These are phyloP conservation scores for Toxotes chatareus DNA, from an alignment of 2,113 vertebrate species.

Conservation along the genomic window DNA sequence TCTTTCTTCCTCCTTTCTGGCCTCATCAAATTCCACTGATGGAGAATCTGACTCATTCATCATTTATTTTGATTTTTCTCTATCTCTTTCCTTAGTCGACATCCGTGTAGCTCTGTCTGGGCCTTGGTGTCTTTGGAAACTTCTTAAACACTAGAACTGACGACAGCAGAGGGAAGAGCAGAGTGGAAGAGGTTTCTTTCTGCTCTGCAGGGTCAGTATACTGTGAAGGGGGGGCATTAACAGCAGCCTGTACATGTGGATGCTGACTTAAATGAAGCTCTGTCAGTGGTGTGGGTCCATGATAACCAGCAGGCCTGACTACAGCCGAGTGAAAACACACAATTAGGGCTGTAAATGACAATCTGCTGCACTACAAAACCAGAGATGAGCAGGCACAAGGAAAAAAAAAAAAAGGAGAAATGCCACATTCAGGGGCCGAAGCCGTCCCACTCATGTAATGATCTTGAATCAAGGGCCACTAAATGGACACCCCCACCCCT, in stretches of 20 bases:
- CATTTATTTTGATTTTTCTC: too few species aligned
- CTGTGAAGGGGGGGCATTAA: too few species aligned
- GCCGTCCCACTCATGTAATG: constrained; percentile 42
- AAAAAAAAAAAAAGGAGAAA: not conserved
- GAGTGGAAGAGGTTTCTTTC: not conserved
- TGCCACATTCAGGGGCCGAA: constrained; percentile 1
- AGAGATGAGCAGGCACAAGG: constrained; percentile 26
- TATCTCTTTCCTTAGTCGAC: too few species aligned
- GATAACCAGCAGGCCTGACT: constrained; percentile 14
- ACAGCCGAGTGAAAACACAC: not conserved
- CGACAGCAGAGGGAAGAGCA: not conserved
- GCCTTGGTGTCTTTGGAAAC: too few species aligned
- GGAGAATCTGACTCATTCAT: too few species aligned
- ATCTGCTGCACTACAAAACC: constrained; percentile 51
- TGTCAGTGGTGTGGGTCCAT: not conserved
- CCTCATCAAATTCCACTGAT: too few species aligned
- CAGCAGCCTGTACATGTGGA: not conserved
- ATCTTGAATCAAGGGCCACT: constrained; percentile 58
- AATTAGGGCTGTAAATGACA: constrained; percentile 44
- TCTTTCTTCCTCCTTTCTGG: too few species aligned
- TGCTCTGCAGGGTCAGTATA: too few species aligned
- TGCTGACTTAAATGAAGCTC: constrained; percentile 1
- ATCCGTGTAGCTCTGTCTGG: too few species aligned
- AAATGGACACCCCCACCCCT: constrained; percentile 36
- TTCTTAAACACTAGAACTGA: too few species aligned